Conservation (phyloP, 1,140 invertebrate species). For the Teleopsis dalmanni region DNA sequence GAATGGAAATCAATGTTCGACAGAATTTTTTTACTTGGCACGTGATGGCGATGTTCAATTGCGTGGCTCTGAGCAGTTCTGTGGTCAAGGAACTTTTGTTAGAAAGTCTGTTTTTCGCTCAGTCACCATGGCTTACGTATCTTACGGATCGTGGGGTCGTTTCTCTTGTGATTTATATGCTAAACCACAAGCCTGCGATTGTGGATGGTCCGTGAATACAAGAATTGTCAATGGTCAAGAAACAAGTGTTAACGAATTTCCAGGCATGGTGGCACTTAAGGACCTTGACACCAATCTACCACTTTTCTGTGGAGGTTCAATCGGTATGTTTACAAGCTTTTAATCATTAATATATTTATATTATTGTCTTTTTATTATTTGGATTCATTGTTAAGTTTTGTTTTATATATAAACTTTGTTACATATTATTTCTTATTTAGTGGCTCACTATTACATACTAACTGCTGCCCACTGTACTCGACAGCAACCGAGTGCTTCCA, state of each 20-base stretch:
- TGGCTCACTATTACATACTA: slow-evolving; percentile 25
- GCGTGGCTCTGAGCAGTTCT: slow-evolving; percentile 32
- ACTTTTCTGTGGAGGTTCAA: slow-evolving; percentile 27
- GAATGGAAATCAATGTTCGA: slow-evolving; percentile 17
- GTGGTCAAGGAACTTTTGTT: slow-evolving; percentile 24
- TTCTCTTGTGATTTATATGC: slow-evolving; percentile 25
- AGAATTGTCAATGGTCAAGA: slow-evolving; percentile 31
- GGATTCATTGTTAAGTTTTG: background rate
- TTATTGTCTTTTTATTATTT: background rate
- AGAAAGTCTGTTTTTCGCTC: slow-evolving; percentile 29
- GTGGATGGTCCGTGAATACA: slow-evolving; percentile 30
- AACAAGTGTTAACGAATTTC: slow-evolving; percentile 28
- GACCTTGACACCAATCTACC: slow-evolving; percentile 12
- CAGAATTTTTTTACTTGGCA: slow-evolving; percentile 35
- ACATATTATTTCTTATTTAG: slow-evolving; percentile 10
- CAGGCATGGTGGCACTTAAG: slow-evolving; percentile 28
- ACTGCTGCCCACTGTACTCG: slow-evolving; percentile 31
- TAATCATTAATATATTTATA: background rate
- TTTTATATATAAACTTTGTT: background rate
- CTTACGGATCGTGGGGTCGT: slow-evolving; percentile 14
- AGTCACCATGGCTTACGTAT: slow-evolving; percentile 29
- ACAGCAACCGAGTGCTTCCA: slow-evolving; percentile 9
- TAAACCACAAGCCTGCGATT: slow-evolving; percentile 23
- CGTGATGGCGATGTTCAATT: slow-evolving; percentile 30
- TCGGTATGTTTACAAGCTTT: slow-evolving; percentile 19